Percentiles rank a stretch among this genome's conserved stretches.
Conservation (phyloP, 2,113 vertebrate genomes). For the Pomatostomus ruficeps region DNA sequence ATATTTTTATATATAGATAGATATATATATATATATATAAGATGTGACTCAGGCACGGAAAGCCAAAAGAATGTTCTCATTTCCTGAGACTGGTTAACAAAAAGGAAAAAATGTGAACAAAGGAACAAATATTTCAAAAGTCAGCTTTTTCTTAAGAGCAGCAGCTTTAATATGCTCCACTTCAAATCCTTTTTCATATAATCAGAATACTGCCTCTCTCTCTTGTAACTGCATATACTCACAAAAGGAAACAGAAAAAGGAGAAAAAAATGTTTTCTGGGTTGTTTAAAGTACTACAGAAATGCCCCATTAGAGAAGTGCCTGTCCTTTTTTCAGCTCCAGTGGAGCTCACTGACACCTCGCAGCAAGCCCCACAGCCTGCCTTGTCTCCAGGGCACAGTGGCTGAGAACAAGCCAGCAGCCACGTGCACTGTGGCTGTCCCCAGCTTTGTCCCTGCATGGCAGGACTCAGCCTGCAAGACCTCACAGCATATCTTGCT, state of each 20-base stretch:
- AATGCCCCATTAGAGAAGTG: not conserved
- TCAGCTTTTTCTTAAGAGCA: slow-evolving; percentile 5
- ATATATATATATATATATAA: not conserved
- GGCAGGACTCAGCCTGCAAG: not conserved
- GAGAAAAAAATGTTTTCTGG: not conserved
- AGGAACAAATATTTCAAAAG: slow-evolving; percentile 31
- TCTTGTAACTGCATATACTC: not conserved
- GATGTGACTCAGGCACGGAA: slow-evolving; percentile 32
- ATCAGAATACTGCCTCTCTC: not conserved
- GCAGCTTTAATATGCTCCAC: not conserved
- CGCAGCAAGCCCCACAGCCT: not conserved
- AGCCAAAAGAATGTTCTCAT: slow-evolving; percentile 65
- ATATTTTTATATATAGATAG: not conserved
- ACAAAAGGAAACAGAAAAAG: not conserved
- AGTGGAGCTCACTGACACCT: not conserved
- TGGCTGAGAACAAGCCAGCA: not conserved
- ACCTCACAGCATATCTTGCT: not conserved
- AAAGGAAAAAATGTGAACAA: slow-evolving; percentile 32
- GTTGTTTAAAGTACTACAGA: not conserved
- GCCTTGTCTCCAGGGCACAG: not conserved
- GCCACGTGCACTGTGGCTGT: rapidly evolving
- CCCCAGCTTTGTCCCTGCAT: not conserved
- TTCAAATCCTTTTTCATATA: not conserved
- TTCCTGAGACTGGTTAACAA: slow-evolving; percentile 52
- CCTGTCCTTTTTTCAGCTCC: not conserved